These are phyloP conservation scores for Pipistrellus pipistrellus DNA, from an alignment of 2,797 vertebrate species.

Conservation along the genomic window DNA sequence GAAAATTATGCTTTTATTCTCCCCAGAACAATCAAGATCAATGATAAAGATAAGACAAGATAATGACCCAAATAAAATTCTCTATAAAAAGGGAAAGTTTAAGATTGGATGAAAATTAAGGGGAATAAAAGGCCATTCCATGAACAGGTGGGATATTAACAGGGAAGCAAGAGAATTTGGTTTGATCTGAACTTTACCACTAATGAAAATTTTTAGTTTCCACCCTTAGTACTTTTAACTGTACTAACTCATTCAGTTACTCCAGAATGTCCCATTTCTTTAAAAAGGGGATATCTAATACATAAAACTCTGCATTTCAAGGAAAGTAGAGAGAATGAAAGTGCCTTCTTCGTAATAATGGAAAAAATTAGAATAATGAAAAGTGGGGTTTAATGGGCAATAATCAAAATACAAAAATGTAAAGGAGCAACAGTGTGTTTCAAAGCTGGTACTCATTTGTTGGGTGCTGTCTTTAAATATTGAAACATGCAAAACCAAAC, in stretches of 20 bases:
- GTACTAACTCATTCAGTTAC: conserved; percentile 22
- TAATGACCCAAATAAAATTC: conserved; percentile 26
- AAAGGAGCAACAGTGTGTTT: not conserved
- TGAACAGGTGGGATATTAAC: not conserved
- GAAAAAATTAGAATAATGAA: conserved; percentile 29
- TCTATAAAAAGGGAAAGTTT: not conserved
- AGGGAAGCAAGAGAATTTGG: not conserved
- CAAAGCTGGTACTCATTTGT: not conserved
- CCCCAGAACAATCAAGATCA: not conserved
- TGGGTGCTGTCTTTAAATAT: not conserved
- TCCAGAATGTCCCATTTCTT: not conserved
- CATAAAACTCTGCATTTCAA: not conserved
- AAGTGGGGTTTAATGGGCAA: conserved; percentile 23
- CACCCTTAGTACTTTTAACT: not conserved
- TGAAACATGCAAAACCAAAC: not conserved
- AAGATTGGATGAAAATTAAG: conserved; percentile 37
- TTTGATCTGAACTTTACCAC: conserved; percentile 22
- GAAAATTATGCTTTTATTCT: conserved; percentile 36
- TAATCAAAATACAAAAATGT: not conserved
- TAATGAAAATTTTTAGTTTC: not conserved
- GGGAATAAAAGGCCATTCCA: not conserved
- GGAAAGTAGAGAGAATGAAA: conserved; percentile 10
- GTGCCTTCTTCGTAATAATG: not conserved
- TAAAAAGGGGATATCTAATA: not conserved
- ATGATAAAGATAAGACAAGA: not conserved